These are phyloP conservation scores for Charanyca ferruginea DNA, from an alignment of 2,888 invertebrate species.

Conservation along the genomic window DNA sequence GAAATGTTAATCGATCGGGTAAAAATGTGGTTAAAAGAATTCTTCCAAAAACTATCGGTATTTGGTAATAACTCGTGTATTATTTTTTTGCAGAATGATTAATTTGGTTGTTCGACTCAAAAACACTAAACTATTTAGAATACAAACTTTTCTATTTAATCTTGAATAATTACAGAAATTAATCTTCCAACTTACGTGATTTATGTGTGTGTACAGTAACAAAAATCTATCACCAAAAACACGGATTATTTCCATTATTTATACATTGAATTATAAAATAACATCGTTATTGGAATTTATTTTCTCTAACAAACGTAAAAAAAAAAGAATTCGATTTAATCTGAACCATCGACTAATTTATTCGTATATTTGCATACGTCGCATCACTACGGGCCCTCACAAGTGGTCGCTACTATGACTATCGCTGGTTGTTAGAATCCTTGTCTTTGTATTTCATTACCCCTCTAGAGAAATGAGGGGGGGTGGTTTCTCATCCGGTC, in stretches of 20 bases:
- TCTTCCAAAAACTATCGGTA: neutral
- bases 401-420: constrained; percentile 71
- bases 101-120: constrained; percentile 18
- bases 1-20: neutral
- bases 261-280: constrained; percentile 53
- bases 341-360: constrained; percentile 56
- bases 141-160: constrained; percentile 29
- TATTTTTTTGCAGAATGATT: constrained; percentile 28
- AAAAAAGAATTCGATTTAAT: constrained; percentile 22
- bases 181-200: constrained; percentile 41
- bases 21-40: neutral
- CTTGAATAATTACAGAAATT: constrained; percentile 53
- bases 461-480: constrained; percentile 31
- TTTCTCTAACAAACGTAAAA: constrained; percentile 31
- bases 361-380: constrained; percentile 67
- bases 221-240: constrained; percentile 36
- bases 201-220: constrained; percentile 40
- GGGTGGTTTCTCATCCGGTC: constrained; percentile 27
- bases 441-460: constrained; percentile 65
- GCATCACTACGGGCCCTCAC: constrained; percentile 77
- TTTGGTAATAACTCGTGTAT: constrained; percentile 5
- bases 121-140: constrained; percentile 34
- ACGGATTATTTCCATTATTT: constrained; percentile 35
- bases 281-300: constrained; percentile 42
- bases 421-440: constrained; percentile 62